Base-by-base conservation (phyloP, 92 coral and sea anemone genomes). In the Isaurus tuberculatus region DNA sequence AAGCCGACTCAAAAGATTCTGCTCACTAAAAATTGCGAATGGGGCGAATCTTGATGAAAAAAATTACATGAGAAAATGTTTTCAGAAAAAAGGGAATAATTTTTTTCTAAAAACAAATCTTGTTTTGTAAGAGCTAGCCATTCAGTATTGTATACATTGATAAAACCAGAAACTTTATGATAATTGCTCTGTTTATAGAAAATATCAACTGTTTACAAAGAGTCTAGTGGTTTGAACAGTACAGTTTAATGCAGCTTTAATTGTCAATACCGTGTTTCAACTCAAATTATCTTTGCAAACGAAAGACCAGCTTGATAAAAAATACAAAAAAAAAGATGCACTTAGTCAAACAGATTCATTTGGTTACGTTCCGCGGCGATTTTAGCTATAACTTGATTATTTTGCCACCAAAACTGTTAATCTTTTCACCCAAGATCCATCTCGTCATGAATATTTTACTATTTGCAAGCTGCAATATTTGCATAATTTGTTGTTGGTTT, bases 401-500 rank as follows among this genome's bases (percentile, higher is more conserved):
- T 53, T 75, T 48, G 17, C 22, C 55, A 20, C 81, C 10, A 55
- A 20, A 33, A 20, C 10, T 55, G 8, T 58, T 58, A 55, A 77
- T 57, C 75, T 65, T 44, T 27, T 29, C 19, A 80, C 65, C 19
- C 23, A 22, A 80, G 25, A 65, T 31, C 73, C 26, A 29, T 14
- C 28, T 65, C 32, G 34, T 81, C 65, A 89, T 89, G 73, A 89
- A 89, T 89, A 89, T 89, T 89, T 89, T 66, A 89, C 77, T 36
- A 80, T 85, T 73, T 73, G 31, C 83, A 67, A 53, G 80, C 33
- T 57, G 25, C 53, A 79, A 31, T 72, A 89, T 89, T 89, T 89
- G 90, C 92, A 89, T 89, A 79, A 40, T 40, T 7, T n/a, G n/a
- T n/a, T n/a, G n/a, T 72, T 73, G 65, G 79, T 17, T 29, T 9